Conservation (phyloP, 2,888 invertebrate species). For the Dryomyza anilis region DNA sequence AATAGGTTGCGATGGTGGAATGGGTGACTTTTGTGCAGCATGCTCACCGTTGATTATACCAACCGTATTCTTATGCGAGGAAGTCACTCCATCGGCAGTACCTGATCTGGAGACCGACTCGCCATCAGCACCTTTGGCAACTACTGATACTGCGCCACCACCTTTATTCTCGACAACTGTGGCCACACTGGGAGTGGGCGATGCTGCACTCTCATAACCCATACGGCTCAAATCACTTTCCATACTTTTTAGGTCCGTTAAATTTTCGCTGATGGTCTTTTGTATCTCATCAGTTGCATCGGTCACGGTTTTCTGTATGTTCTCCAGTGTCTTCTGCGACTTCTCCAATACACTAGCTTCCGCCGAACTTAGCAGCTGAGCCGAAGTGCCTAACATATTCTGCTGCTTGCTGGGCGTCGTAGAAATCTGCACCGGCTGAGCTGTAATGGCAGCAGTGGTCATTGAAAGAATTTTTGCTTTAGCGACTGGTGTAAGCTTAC, state of each 20-base stretch:
- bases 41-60: conserved; percentile 3
- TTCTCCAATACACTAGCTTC: conserved; percentile 49
- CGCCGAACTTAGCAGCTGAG: background rate
- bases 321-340: conserved; percentile 53
- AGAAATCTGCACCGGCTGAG: conserved; percentile 65
- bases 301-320: conserved; percentile 54
- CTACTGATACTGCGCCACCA: conserved; percentile 21
- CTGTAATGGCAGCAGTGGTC: conserved; percentile 67
- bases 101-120: conserved; percentile 43
- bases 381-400: conserved; percentile 30
- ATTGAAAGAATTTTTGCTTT: conserved; percentile 61
- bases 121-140: conserved; percentile 35
- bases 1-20: conserved; percentile 55
- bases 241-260: conserved; percentile 54
- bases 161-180: conserved; percentile 45
- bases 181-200: conserved; percentile 48
- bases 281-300: conserved; percentile 57
- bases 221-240: conserved; percentile 50
- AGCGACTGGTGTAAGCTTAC: conserved; percentile 41
- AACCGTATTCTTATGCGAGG: background rate
- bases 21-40: conserved; percentile 39
- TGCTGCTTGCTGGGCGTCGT: conserved; percentile 66
- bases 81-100: conserved; percentile 43
- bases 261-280: conserved; percentile 57
- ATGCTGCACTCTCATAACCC: conserved; percentile 38